Base-by-base conservation (phyloP, 2,888 invertebrate species). In the Darwinula stevensoni region DNA sequence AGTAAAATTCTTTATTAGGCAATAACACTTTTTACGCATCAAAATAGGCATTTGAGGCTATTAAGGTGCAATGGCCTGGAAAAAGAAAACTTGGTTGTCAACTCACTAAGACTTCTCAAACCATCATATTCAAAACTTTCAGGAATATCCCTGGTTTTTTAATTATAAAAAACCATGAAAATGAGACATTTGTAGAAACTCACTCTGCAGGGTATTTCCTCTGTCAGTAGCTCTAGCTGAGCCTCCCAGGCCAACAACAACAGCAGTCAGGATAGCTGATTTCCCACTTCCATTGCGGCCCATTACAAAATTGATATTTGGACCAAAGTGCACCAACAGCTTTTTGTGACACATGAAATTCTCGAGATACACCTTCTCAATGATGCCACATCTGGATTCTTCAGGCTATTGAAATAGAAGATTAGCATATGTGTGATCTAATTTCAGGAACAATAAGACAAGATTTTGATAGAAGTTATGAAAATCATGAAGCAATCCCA, bases 311-410 rank as follows among this genome's bases (percentile, higher is more conserved):
- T 78, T 82, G 2, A 80, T 65, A 44, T 72, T 69, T 27, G 61
- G 58, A 36, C 68, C 66, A 34, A 84, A 64, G 31, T 60, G 57
- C 2, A 84, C 58, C 44, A 65, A 63, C 29, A 76, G 54, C 40
- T 67, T 61, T 2, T 66, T 65, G 47, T 91, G 91, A 44, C 88
- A 91, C 72, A 91, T 84, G 48, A 91, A 91, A 50, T 91, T 88
- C 34, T 62, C 61, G 30, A 88, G 52, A 6, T 48, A 45, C 30
- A 70, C 54, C 34, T 52, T 51, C 28, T 54, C 50, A 28, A 69
- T 55, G 34, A 60, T 61, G 3, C 68, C 69, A 17, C 6, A 18
- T 6, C 22, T 9, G 6, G 6, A 6, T n/a, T 18, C n/a, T 18
- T n/a, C 22, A 9, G 6, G 6, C 22, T 18, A 18, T 18, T 18